phyloP scores from a whole-genome alignment of 2,113 vertebrate genomes.

The Podilymbus podiceps region DNA sequence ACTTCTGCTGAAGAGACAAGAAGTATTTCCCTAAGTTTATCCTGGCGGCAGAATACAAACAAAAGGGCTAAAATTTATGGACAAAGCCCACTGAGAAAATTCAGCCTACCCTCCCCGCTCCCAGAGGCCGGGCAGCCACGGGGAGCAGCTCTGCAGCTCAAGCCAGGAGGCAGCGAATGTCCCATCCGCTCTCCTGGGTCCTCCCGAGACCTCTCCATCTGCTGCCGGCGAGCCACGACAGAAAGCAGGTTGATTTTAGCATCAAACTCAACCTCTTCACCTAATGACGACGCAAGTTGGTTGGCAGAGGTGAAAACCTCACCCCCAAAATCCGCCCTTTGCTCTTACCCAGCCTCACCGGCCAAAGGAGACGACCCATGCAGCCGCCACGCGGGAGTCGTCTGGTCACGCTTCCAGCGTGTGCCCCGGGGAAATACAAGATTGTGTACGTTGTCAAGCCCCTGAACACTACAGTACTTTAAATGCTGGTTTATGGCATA shows the following conservation, averaged over 20 bases:
- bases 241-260: not conserved
- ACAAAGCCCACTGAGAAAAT: not conserved
- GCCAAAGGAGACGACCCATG: not conserved
- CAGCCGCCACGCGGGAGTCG: accelerated
- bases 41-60: not conserved
- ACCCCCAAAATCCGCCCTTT: accelerated
- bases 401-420: no score
- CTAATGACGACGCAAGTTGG: no score
- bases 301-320: not conserved
- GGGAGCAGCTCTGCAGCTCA: not conserved
- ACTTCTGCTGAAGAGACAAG: not conserved
- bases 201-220: not conserved
- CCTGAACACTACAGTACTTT: no score
- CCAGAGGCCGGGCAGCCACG: not conserved
- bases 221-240: accelerated
- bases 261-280: no score
- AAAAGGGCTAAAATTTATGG: not conserved
- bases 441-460: no score
- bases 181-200: not conserved
- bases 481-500: not conserved
- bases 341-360: no score
- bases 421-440: not conserved
- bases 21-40: not conserved
- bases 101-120: not conserved
- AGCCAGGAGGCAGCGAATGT: not conserved